phyloP scores from a whole-genome alignment of 2,888 invertebrate species.

The Phyto melanocephala region DNA sequence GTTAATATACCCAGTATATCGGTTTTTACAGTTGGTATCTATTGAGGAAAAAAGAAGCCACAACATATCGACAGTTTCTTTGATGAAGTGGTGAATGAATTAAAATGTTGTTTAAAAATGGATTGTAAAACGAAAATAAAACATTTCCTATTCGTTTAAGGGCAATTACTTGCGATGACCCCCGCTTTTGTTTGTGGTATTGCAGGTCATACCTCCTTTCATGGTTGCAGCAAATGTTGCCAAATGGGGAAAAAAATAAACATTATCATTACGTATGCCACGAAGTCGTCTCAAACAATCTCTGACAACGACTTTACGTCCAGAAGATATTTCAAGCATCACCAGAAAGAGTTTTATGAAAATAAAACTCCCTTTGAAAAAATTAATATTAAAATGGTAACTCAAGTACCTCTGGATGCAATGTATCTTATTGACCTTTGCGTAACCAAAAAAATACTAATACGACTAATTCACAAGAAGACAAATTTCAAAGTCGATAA shows the following conservation, averaged over 20 bases:
- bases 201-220: not conserved
- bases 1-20: not conserved
- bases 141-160: not conserved
- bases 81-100: too few relatives aligned
- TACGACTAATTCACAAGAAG: too few relatives aligned
- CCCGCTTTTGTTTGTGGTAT: slow-evolving; percentile 26
- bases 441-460: too few relatives aligned
- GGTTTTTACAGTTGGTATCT: not conserved
- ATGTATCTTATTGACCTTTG: too few relatives aligned
- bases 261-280: not conserved
- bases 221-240: slow-evolving; percentile 21
- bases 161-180: slow-evolving; percentile 12
- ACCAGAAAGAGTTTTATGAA: not conserved
- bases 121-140: too few relatives aligned
- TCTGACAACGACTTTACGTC: not conserved
- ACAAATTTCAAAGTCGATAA: slow-evolving; percentile 3
- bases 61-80: not conserved
- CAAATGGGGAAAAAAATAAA: slow-evolving; percentile 4
- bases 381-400: slow-evolving; percentile 20
- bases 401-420: slow-evolving; percentile 5
- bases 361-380: slow-evolving; percentile 28
- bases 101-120: too few relatives aligned
- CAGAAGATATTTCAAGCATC: not conserved
- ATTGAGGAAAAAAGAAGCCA: not conserved
- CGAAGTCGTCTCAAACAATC: not conserved